phyloP scores from a whole-genome alignment of 2,797 vertebrate genomes.

The Morelia viridis region DNA sequence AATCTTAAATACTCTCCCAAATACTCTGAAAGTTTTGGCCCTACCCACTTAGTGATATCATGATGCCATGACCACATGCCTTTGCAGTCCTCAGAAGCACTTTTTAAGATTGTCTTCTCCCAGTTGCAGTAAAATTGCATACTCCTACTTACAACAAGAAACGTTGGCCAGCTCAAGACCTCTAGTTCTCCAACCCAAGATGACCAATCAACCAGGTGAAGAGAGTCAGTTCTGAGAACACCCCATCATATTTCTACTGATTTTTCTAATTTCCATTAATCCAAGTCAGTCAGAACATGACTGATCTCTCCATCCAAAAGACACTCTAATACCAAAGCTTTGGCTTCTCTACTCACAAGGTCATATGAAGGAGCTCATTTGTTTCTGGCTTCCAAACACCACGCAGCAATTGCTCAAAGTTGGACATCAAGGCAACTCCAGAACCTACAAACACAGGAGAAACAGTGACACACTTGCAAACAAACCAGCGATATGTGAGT shows the following conservation, averaged over 20 bases:
- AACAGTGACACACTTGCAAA: neutral
- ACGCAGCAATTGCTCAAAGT: slow-evolving; percentile 93
- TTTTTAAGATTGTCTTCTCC: too few species aligned
- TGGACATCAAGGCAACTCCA: slow-evolving; percentile 91
- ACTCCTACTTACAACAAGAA: too few species aligned
- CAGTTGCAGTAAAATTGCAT: too few species aligned
- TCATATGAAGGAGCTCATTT: slow-evolving; percentile 95
- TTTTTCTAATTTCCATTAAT: neutral
- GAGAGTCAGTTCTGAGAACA: neutral
- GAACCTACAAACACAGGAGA: slow-evolving; percentile 78
- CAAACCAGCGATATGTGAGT: neutral
- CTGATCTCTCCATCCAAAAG: neutral
- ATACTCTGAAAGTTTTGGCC: too few species aligned
- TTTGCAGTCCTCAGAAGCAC: too few species aligned
- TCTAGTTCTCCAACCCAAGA: too few species aligned
- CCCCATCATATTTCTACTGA: neutral
- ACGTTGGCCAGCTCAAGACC: too few species aligned
- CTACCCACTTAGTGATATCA: too few species aligned
- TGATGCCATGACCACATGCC: too few species aligned
- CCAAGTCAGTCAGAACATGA: neutral
- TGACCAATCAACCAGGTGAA: too few species aligned
- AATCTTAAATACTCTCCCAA: too few species aligned
- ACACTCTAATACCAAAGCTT: neutral
- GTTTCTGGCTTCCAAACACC: slow-evolving; percentile 96
- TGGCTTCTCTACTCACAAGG: slow-evolving; percentile 85